These are phyloP conservation scores for Pangasius macronema DNA, from an alignment of 2,797 vertebrate genomes.

Conservation along the genomic window DNA sequence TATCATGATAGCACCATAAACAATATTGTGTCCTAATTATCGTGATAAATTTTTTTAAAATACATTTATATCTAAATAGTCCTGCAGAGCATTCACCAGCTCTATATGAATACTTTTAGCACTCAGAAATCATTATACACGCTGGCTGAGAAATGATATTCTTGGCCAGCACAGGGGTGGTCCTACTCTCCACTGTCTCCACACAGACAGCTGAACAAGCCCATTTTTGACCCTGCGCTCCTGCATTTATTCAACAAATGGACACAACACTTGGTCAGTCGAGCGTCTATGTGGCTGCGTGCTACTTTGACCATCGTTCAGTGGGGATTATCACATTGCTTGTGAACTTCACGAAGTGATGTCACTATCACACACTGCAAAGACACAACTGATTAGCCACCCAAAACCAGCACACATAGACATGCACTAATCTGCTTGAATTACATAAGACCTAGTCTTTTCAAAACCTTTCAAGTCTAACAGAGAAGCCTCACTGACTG, in stretches of 20 bases:
- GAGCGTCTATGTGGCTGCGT: constrained; percentile 2
- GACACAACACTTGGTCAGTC: constrained; percentile 35
- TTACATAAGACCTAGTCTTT: constrained; percentile 42
- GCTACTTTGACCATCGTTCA: background rate
- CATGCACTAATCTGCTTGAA: constrained; percentile 36
- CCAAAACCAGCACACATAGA: constrained; percentile 13
- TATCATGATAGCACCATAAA: background rate
- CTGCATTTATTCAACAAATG: constrained; percentile 43
- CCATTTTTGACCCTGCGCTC: constrained; percentile 28
- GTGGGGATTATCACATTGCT: constrained; percentile 27
- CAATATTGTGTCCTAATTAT: background rate
- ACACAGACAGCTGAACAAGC: constrained; percentile 50
- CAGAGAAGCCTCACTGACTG: background rate
- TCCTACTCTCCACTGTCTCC: constrained; percentile 23
- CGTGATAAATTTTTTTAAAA: background rate
- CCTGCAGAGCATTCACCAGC: background rate
- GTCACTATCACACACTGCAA: constrained; percentile 34
- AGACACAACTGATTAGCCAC: constrained; percentile 23
- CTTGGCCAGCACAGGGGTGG: constrained; percentile 2
- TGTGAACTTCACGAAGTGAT: constrained; percentile 29
- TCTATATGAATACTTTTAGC: background rate
- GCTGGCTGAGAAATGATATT: constrained; percentile 1
- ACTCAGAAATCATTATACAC: background rate
- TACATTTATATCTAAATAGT: background rate
- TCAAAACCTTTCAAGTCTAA: constrained; percentile 30